phyloP scores from a whole-genome alignment of 2,797 vertebrate species.

The Spinus olivaceus region DNA sequence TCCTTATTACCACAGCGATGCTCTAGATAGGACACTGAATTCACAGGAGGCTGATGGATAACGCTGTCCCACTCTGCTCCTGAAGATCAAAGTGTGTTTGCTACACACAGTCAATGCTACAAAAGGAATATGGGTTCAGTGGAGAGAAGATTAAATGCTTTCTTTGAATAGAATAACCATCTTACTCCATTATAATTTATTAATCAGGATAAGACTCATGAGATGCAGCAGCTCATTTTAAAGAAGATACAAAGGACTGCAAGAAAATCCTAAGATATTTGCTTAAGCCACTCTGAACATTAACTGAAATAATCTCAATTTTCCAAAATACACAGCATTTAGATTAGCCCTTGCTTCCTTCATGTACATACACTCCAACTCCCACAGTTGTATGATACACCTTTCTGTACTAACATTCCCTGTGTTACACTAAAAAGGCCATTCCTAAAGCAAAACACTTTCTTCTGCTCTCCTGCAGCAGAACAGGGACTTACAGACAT shows the following conservation, averaged over 20 bases:
- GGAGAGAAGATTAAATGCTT: conserved; percentile 33
- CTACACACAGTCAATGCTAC: conserved; percentile 47
- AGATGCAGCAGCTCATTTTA: not conserved
- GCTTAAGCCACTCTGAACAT: not conserved
- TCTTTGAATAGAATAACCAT: conserved; percentile 27
- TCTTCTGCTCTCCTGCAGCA: not conserved
- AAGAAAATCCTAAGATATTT: not conserved
- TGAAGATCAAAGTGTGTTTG: conserved; percentile 43
- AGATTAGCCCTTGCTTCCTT: not conserved
- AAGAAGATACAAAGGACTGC: not conserved
- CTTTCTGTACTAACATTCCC: not conserved
- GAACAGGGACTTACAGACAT: not conserved
- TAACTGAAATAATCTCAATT: not conserved
- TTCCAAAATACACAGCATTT: not conserved
- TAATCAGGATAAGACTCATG: not conserved
- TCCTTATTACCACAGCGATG: conserved; percentile 46
- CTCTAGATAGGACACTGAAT: conserved; percentile 47
- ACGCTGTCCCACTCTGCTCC: conserved; percentile 48
- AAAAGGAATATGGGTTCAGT: conserved; percentile 59
- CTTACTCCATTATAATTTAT: conserved; percentile 12
- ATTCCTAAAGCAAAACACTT: not conserved
- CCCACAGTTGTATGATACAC: not conserved
- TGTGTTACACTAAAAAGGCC: not conserved
- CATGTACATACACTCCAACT: not conserved
- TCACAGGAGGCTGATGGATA: conserved; percentile 38